Evolutionary conservation across 2,888 invertebrate genomes (phyloP).

Genomic region (Cryptus viduatorius): DNA sequence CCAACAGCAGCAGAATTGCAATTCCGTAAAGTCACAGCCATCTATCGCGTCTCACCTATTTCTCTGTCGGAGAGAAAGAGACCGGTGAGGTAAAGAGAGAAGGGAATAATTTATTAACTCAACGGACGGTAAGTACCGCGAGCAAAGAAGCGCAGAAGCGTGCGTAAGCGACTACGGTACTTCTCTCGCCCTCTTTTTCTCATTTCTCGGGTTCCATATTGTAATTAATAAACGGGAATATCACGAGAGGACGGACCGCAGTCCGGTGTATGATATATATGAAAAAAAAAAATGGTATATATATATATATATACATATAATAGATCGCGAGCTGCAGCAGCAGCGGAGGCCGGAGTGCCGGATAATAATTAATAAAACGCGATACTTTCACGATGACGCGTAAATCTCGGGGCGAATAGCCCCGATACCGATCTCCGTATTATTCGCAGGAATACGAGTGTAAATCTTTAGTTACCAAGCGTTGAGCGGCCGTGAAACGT

Average conservation of each 20-base stretch:
- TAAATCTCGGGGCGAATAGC: constrained; percentile 39
- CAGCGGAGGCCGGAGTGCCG: constrained; percentile 26
- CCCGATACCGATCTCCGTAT: constrained; percentile 23
- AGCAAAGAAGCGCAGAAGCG: constrained; percentile 62
- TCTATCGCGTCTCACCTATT: constrained; percentile 55
- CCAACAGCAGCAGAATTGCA: constrained; percentile 42
- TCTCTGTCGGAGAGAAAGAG: not conserved
- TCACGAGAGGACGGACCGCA: constrained; percentile 59
- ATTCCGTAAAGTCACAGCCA: constrained; percentile 62
- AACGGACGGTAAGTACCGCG: constrained; percentile 51
- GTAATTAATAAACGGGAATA: constrained; percentile 68
- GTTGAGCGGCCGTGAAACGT: constrained; percentile 16
- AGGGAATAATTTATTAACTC: constrained; percentile 71
- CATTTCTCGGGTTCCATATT: constrained; percentile 58
- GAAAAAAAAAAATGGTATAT: constrained; percentile 12
- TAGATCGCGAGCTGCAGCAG: not conserved
- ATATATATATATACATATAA: no score
- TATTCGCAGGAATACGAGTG: constrained; percentile 20
- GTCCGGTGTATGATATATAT: constrained; percentile 22
- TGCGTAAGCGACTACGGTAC: constrained; percentile 67
- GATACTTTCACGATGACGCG: constrained; percentile 61
- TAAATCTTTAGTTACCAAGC: constrained; percentile 11
- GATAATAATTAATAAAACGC: constrained; percentile 62
- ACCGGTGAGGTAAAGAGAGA: constrained; percentile 30
- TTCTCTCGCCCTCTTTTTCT: constrained; percentile 59